Percentiles rank a stretch among this genome's conserved stretches.
These are phyloP conservation scores for Aphelenchoides fujianensis DNA, from an alignment of 1,140 invertebrate genomes.

Conservation along the genomic window DNA sequence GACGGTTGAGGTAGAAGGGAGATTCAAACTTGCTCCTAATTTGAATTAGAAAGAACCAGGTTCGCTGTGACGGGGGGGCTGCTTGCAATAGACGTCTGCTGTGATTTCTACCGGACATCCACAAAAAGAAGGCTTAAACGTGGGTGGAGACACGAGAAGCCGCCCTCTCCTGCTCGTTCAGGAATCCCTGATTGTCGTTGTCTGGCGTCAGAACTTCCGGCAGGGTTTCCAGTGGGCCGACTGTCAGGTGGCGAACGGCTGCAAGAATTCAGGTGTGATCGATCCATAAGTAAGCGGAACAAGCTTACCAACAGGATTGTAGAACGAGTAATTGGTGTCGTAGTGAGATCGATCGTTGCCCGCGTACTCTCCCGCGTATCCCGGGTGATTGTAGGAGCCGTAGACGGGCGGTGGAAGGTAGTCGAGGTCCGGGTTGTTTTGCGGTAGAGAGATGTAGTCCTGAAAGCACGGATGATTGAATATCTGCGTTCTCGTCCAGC, in stretches of 20 bases:
- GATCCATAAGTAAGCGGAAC: slow-evolving; percentile 36
- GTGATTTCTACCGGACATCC: not conserved
- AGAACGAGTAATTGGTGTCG: slow-evolving; percentile 1
- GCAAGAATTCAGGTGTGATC: slow-evolving; percentile 38
- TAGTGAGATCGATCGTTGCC: slow-evolving; percentile 10
- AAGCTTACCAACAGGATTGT: slow-evolving; percentile 22
- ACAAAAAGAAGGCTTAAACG: slow-evolving; percentile 34
- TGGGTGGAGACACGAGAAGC: slow-evolving; percentile 50
- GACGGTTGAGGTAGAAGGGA: not conserved
- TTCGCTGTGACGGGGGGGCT: not conserved
- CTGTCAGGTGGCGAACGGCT: slow-evolving; percentile 30
- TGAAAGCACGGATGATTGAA: slow-evolving; percentile 18
- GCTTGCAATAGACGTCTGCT: not conserved
- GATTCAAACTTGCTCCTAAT: not conserved
- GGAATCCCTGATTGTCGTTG: slow-evolving; percentile 39
- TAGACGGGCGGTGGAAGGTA: slow-evolving; percentile 38
- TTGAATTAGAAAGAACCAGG: not conserved
- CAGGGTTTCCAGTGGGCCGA: slow-evolving; percentile 47
- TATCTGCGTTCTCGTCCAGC: not conserved
- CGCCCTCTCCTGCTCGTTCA: slow-evolving; percentile 34
- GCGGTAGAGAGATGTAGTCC: slow-evolving; percentile 56
- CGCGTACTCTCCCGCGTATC: not conserved
- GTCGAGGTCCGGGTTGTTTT: slow-evolving; percentile 55
- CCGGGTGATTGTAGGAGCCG: slow-evolving; percentile 19
- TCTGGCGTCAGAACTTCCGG: slow-evolving; percentile 51